Conservation (phyloP, 30 jellyfish, hydroid and myxozoan genomes). For the Hydractinia echinata region DNA sequence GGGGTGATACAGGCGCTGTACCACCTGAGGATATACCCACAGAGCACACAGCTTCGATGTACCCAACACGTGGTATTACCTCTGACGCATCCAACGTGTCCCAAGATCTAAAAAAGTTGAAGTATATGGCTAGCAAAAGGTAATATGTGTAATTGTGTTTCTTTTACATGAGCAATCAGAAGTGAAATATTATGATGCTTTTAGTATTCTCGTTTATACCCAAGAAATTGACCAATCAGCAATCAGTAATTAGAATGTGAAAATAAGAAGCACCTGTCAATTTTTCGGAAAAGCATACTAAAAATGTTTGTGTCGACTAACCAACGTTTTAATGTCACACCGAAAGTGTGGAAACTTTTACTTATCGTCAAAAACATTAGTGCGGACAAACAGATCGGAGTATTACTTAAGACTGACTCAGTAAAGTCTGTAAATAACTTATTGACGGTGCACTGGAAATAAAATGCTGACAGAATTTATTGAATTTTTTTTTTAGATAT, state of each 20-base stretch:
- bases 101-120: constrained; percentile 55
- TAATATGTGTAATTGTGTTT: constrained; percentile 7
- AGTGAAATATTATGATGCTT: no score
- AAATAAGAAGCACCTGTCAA: no score
- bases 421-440: no score
- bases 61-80: background rate
- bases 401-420: no score
- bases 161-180: no score
- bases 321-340: no score
- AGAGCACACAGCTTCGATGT: constrained; percentile 24
- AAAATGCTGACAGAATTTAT: background rate
- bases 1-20: constrained; percentile 19
- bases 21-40: constrained; percentile 52
- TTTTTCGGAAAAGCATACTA: no score
- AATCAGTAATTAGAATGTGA: no score
- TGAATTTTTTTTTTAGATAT: constrained; percentile 37
- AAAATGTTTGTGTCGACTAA: no score
- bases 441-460: background rate
- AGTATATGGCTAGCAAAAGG: constrained; percentile 73
- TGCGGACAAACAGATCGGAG: background rate
- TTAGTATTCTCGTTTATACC: no score
- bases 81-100: constrained; percentile 53
- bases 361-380: background rate
- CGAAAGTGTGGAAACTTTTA: background rate
- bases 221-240: no score